These are phyloP conservation scores for Zosterops pallidus DNA, from an alignment of 2,113 vertebrate genomes.

Conservation along the genomic window DNA sequence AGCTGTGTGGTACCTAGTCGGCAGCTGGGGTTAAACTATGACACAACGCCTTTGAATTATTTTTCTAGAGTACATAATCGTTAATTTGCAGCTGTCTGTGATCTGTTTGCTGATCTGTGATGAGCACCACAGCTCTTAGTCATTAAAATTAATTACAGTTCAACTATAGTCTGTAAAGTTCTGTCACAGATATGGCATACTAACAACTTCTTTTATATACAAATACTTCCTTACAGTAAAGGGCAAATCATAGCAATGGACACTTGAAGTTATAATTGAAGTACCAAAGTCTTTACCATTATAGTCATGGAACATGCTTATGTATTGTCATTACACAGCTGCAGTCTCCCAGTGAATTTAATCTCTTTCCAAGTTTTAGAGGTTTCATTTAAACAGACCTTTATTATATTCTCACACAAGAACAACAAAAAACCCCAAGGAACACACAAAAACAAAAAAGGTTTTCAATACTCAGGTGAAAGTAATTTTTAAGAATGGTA, in stretches of 20 bases:
- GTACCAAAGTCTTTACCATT: not conserved
- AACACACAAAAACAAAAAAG: not conserved
- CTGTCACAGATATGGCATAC: not conserved
- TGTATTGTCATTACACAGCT: not conserved
- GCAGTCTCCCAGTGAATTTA: not conserved
- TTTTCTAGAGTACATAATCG: not conserved
- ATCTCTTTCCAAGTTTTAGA: not conserved
- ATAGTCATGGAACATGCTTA: not conserved
- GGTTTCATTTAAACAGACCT: not conserved
- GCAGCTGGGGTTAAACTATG: not conserved
- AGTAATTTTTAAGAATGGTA: not conserved
- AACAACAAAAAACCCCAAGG: not conserved
- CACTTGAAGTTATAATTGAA: not conserved
- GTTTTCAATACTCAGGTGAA: not conserved
- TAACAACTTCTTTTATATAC: not conserved
- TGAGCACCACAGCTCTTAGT: not conserved
- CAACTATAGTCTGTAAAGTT: not conserved
- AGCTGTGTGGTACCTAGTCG: not conserved
- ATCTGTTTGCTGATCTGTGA: not conserved
- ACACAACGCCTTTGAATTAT: not conserved
- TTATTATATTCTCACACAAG: not conserved
- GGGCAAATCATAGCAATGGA: not conserved
- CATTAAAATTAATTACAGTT: constrained; percentile 30
- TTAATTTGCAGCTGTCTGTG: not conserved
- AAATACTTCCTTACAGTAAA: not conserved